phyloP scores from a whole-genome alignment of 2,888 invertebrate species.

The Xestia c-nigrum region DNA sequence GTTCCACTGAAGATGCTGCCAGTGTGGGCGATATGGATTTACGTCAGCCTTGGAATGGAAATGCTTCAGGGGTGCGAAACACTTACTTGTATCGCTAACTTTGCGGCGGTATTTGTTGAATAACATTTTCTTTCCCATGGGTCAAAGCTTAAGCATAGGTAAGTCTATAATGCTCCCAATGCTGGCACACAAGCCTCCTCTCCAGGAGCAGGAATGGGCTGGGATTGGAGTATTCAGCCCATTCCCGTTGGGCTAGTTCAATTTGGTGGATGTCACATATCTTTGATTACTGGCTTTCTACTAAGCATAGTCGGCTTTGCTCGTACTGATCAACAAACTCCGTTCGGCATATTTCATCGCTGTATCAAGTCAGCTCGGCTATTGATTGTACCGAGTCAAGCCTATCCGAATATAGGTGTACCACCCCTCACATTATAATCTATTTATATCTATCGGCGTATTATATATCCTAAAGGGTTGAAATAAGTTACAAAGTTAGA shows the following conservation, averaged over 20 bases:
- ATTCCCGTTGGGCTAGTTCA: neutral
- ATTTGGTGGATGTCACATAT: neutral
- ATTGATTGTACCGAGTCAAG: neutral
- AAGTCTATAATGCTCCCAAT: neutral
- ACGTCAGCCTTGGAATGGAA: slow-evolving; percentile 7
- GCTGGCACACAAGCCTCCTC: neutral
- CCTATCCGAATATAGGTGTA: neutral
- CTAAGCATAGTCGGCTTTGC: neutral
- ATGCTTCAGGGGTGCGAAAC: neutral
- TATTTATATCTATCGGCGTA: neutral
- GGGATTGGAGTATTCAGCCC: no score
- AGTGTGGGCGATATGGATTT: slow-evolving; percentile 12
- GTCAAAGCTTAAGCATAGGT: neutral
- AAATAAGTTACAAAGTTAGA: neutral
- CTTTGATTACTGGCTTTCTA: neutral
- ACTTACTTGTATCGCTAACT: neutral
- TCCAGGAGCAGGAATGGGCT: neutral
- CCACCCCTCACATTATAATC: neutral
- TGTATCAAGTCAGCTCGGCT: neutral
- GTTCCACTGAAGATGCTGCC: slow-evolving; percentile 2
- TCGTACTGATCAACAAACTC: neutral
- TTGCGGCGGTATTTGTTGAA: neutral
- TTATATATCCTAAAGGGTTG: neutral
- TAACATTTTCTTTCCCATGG: neutral
- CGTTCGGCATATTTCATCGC: neutral